Evolutionary conservation across 2,888 invertebrate genomes (phyloP).

Genomic region (Hydroisotoma schaefferi): DNA sequence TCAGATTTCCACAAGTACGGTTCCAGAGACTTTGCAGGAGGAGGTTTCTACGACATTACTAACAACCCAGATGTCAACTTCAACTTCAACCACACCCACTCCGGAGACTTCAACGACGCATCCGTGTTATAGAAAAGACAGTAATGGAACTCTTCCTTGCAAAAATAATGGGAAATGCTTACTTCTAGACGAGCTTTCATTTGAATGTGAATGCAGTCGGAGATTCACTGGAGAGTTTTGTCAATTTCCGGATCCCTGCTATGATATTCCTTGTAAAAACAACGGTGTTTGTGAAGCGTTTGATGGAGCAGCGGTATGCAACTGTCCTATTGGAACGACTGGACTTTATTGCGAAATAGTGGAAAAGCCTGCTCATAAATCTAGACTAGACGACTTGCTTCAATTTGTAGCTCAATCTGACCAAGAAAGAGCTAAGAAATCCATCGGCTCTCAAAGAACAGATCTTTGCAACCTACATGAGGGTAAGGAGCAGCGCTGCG

Average conservation of each 20-base stretch:
- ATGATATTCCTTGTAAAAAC: slow-evolving; percentile 4
- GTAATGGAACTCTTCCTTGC: not conserved
- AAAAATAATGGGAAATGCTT: slow-evolving; percentile 11
- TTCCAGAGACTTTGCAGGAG: not conserved
- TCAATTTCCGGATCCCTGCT: slow-evolving; percentile 7
- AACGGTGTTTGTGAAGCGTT: slow-evolving; percentile 6
- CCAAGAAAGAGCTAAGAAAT: not conserved
- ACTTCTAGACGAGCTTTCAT: not conserved
- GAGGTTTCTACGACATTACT: not conserved
- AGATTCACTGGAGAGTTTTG: slow-evolving; percentile 11
- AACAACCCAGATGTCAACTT: not conserved
- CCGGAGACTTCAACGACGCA: not conserved
- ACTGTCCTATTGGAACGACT: not conserved
- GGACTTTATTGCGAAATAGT: slow-evolving; percentile 5
- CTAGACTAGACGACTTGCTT: not conserved
- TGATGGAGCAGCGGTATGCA: not conserved
- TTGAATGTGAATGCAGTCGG: slow-evolving; percentile 9
- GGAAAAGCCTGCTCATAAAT: not conserved
- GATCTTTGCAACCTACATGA: not conserved
- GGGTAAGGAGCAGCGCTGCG: not conserved
- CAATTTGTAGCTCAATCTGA: not conserved
- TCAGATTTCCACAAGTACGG: no score
- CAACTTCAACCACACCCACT: not conserved
- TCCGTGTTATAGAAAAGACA: not conserved
- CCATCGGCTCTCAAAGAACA: not conserved